Evolutionary conservation across 1,140 invertebrate species (phyloP).

Genomic region (Steinernema feltiae): DNA sequence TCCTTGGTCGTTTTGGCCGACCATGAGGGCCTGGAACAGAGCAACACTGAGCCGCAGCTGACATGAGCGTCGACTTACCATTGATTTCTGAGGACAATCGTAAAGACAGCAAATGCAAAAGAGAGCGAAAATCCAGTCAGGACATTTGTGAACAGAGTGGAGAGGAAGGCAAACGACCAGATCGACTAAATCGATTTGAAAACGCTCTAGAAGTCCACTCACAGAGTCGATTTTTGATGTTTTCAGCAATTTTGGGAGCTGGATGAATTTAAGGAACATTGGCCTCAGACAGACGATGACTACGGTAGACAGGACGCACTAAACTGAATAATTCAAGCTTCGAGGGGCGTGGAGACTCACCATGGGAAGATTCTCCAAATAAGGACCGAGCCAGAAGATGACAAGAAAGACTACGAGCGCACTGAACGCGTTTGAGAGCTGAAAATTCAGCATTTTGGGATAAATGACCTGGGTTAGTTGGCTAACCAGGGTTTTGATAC

Average conservation of each 20-base stretch:
- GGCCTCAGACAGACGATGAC: not conserved
- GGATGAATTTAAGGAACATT: not conserved
- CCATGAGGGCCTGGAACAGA: not conserved
- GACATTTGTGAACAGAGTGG: not conserved
- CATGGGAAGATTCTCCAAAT: not conserved
- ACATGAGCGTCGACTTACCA: not conserved
- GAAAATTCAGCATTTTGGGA: not conserved
- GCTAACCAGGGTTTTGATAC: not conserved
- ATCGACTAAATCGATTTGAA: not conserved
- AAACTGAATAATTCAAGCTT: not conserved
- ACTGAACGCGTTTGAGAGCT: not conserved
- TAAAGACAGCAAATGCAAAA: conserved; percentile 9
- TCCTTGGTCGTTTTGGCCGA: not conserved
- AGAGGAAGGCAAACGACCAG: not conserved
- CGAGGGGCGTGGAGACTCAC: not conserved
- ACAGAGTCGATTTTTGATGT: conserved; percentile 15
- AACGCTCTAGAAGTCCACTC: not conserved
- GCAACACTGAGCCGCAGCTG: not conserved
- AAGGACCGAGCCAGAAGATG: conserved; percentile 7
- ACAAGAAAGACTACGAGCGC: not conserved
- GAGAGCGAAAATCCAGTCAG: not conserved
- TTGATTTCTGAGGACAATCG: conserved; percentile 7
- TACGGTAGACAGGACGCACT: not conserved
- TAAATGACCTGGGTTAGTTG: not conserved
- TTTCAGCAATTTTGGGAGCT: not conserved